A percentile compares a stretch with the other conserved stretches of the same genome.
phyloP scores from a whole-genome alignment of 2,888 invertebrate species.

The Lasius fuliginosus region DNA sequence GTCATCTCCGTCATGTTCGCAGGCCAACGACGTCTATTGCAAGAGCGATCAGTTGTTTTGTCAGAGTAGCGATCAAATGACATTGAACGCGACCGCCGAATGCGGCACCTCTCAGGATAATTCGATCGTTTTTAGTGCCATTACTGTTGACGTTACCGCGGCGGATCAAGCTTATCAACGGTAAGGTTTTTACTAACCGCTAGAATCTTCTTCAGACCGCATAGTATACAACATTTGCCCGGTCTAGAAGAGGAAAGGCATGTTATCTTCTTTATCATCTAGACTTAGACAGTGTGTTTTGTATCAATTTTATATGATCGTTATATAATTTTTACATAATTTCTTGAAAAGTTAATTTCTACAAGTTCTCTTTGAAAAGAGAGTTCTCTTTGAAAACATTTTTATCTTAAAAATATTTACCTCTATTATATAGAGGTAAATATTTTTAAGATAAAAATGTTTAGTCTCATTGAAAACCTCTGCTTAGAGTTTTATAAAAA shows the following conservation, averaged over 20 bases:
- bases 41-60: slow-evolving; percentile 87
- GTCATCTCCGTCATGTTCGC: slow-evolving; percentile 36
- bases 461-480: neutral
- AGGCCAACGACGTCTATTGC: slow-evolving; percentile 62
- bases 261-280: neutral
- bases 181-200: slow-evolving; percentile 86
- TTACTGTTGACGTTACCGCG: slow-evolving; percentile 91
- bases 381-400: no score
- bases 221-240: no score
- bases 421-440: no score
- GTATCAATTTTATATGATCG: neutral
- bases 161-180: slow-evolving; percentile 92
- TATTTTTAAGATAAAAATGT: neutral
- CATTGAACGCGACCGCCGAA: slow-evolving; percentile 90
- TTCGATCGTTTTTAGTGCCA: slow-evolving; percentile 92
- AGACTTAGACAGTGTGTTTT: neutral
- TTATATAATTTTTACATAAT: no score
- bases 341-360: neutral
- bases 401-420: no score
- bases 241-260: neutral
- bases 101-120: slow-evolving; percentile 92
- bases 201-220: neutral
- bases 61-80: slow-evolving; percentile 90
- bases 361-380: neutral
- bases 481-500: neutral